Percentiles rank a stretch among this genome's conserved stretches.
phyloP scores from a whole-genome alignment of 2,113 vertebrate genomes.

The Clarias batrachus region DNA sequence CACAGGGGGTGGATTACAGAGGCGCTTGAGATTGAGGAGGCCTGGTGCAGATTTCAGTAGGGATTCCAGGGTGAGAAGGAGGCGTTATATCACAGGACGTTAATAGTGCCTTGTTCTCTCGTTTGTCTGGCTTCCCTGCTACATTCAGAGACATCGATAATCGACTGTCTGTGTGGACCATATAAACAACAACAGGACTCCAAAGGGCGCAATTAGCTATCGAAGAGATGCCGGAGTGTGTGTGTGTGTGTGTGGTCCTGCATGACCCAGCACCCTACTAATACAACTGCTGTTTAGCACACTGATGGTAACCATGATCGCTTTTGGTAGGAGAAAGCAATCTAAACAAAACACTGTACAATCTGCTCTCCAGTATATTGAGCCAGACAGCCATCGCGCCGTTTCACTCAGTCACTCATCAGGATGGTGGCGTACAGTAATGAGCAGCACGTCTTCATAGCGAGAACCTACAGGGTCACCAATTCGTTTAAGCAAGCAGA shows the following conservation, averaged over 20 bases:
- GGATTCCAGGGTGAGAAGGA: background rate
- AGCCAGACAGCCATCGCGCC: too few species aligned
- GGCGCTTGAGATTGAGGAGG: background rate
- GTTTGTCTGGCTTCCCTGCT: conserved; percentile 11
- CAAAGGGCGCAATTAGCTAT: conserved; percentile 56
- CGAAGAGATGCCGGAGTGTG: conserved; percentile 30
- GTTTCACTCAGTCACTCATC: too few species aligned
- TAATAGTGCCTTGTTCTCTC: background rate
- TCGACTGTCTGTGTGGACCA: conserved; percentile 10
- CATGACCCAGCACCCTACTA: background rate
- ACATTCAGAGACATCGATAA: background rate
- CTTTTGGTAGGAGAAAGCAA: too few species aligned
- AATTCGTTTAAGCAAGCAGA: too few species aligned
- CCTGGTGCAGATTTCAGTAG: background rate
- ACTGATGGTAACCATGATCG: background rate
- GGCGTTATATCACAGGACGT: background rate
- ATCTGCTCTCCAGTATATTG: too few species aligned
- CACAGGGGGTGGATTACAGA: background rate
- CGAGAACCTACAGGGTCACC: too few species aligned
- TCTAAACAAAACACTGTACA: too few species aligned
- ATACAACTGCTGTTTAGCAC: background rate
- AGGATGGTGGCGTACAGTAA: too few species aligned
- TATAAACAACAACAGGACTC: conserved; percentile 51
- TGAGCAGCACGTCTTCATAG: too few species aligned
- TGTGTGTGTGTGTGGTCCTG: conserved; percentile 19